Base-by-base conservation (phyloP, 2,888 invertebrate genomes). In the Sthenelais limicola region DNA sequence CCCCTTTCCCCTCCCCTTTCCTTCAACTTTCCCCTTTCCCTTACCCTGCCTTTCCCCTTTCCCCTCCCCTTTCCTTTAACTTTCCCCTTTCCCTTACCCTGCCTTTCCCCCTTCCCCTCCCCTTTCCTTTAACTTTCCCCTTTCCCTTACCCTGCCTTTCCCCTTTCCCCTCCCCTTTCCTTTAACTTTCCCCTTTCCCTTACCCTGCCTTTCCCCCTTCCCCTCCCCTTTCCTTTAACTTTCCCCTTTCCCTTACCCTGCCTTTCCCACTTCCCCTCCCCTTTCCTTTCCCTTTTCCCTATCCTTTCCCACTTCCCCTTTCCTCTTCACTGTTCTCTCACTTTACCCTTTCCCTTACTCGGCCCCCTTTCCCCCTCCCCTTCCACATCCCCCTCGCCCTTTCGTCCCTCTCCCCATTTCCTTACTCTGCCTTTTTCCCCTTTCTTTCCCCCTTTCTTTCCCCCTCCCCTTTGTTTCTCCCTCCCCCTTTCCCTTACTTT, bases 61-160 rank as follows among this genome's bases (percentile, higher is more conserved):
- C 32, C 12, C 24, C 62, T 12, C 32, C 32, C 62, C 15, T 58
- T 58, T 12, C 24, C 21, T 58, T 32, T 58, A 30, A 26, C 62
- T 30, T 24, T 21, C 62, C 32, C 32, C 62, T 21, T 18, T 24
- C 26, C 24, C 32, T 58, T 15, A 30, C 24, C 21, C 12, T 58
- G 15, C 9, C 21, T 24, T 30, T 32, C 21, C 21, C 12, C 24
- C 24, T 28, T 58, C 24, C 32, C 21, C 24, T 21, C 62, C 21
- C 24, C 24, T 15, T 58, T 30, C 62, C 32, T 58, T 30, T 32
- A 15, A 30, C 21, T 21, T 32, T 58, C 32, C 24, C 62, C 32
- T 58, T 21, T 15, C 21, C 24, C 32, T 24, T 28, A 12, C 62
- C 12, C 12, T 21, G 7, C 21, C 12, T 30, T 24, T 32, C 32